Evolutionary conservation across 1,140 invertebrate species (phyloP).

Genomic region (Tetraneura akinire): DNA sequence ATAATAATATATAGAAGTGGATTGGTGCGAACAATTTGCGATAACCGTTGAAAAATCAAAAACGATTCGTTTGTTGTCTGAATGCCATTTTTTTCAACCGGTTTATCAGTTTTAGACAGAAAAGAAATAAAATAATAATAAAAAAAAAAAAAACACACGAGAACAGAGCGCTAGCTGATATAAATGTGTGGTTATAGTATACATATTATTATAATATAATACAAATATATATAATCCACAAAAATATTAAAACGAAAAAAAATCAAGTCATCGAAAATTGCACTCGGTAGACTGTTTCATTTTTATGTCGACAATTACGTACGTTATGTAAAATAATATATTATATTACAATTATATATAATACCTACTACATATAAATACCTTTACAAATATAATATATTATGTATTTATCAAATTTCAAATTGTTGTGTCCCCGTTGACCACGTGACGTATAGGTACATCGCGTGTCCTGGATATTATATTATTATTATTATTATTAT

Average conservation of each 20-base stretch:
- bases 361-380: too few relatives aligned
- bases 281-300: too few relatives aligned
- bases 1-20: neutral
- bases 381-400: too few relatives aligned
- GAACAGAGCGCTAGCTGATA: slow-evolving; percentile 18
- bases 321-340: too few relatives aligned
- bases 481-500: too few relatives aligned
- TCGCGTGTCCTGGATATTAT: too few relatives aligned
- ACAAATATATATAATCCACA: neutral
- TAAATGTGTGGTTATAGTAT: neutral
- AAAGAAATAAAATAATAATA: neutral
- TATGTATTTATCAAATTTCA: too few relatives aligned
- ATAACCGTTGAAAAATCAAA: slow-evolving; percentile 16
- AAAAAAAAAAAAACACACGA: slow-evolving; percentile 5
- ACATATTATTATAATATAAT: neutral
- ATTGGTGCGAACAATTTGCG: neutral
- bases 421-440: neutral
- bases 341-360: neutral
- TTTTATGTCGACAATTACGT: too few relatives aligned
- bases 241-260: neutral
- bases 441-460: neutral
- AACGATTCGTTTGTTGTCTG: slow-evolving; percentile 38
- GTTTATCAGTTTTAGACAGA: neutral
- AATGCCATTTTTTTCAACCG: neutral
- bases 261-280: slow-evolving; percentile 1